Evolutionary conservation across 35 echinoderm and acorn worm species (phyloP).

Genomic region (Chiridota heheva): DNA sequence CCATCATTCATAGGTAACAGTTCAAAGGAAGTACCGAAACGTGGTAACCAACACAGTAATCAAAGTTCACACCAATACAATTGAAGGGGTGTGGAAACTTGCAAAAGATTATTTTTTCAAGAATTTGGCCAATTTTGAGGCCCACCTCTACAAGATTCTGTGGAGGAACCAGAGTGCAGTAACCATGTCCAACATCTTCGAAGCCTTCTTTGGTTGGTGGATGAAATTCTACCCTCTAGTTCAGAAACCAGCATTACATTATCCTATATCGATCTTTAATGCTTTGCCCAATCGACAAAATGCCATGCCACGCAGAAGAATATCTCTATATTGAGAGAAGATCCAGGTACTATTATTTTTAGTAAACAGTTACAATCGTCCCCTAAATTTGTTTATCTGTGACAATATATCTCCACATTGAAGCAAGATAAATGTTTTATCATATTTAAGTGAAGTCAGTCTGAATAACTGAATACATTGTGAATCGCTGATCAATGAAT

Average conservation of each 20-base stretch:
- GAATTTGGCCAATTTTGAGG: neutral
- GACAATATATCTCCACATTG: too few species aligned
- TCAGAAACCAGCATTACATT: neutral
- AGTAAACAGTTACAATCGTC: too few species aligned
- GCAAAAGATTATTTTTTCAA: neutral
- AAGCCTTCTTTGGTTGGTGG: slow-evolving; percentile 14
- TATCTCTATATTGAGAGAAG: too few species aligned
- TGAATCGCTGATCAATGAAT: too few species aligned
- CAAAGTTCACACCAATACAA: slow-evolving; percentile 1
- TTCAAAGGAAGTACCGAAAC: neutral
- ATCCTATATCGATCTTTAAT: neutral
- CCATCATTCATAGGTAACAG: neutral
- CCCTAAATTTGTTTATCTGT: too few species aligned
- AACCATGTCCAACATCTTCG: slow-evolving; percentile 1
- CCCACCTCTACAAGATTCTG: neutral
- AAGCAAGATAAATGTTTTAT: too few species aligned
- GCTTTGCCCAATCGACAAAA: too few species aligned
- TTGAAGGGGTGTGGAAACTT: slow-evolving; percentile 10
- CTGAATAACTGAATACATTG: too few species aligned
- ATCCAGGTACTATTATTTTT: too few species aligned
- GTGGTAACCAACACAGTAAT: neutral
- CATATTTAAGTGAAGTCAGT: too few species aligned
- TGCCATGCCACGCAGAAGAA: too few species aligned
- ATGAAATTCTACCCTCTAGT: neutral
- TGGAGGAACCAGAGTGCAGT: neutral